Percentiles rank a stretch among this genome's conserved stretches.
Conservation (phyloP, 1,140 invertebrate genomes). For the Nephotettix cincticeps region DNA sequence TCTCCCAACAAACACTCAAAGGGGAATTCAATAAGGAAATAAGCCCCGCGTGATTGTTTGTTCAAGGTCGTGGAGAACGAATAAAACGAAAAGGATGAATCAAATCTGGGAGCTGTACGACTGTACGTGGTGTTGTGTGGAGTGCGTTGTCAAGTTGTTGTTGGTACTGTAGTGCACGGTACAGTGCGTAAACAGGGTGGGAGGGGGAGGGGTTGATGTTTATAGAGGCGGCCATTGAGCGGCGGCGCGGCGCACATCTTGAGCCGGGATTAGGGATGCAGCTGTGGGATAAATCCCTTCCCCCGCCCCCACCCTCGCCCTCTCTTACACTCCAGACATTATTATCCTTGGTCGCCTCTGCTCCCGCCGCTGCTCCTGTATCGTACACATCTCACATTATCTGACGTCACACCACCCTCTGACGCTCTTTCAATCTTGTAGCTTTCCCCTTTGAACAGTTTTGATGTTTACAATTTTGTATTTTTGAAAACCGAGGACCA, state of each 20-base stretch:
- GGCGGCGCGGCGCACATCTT: background rate
- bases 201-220: background rate
- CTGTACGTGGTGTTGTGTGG: too few species aligned
- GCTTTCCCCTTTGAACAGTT: too few species aligned
- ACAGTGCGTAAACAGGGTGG: background rate
- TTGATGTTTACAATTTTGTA: too few species aligned
- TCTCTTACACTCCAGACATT: constrained; percentile 3
- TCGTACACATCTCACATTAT: background rate
- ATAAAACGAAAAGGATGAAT: too few species aligned
- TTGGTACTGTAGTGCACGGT: background rate
- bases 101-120: too few species aligned
- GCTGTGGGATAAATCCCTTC: background rate
- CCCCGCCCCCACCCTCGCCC: background rate
- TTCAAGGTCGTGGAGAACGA: too few species aligned
- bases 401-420: background rate
- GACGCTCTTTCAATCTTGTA: too few species aligned
- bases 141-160: background rate
- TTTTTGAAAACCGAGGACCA: too few species aligned
- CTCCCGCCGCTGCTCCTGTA: too few species aligned
- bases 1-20: too few species aligned
- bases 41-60: too few species aligned
- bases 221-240: constrained; percentile 1
- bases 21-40: too few species aligned
- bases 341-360: background rate
- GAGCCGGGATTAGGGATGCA: constrained; percentile 7